Percentiles rank a stretch among this genome's conserved stretches.
Conservation (phyloP, 2,113 vertebrate genomes). For the Ciconia stormi region DNA sequence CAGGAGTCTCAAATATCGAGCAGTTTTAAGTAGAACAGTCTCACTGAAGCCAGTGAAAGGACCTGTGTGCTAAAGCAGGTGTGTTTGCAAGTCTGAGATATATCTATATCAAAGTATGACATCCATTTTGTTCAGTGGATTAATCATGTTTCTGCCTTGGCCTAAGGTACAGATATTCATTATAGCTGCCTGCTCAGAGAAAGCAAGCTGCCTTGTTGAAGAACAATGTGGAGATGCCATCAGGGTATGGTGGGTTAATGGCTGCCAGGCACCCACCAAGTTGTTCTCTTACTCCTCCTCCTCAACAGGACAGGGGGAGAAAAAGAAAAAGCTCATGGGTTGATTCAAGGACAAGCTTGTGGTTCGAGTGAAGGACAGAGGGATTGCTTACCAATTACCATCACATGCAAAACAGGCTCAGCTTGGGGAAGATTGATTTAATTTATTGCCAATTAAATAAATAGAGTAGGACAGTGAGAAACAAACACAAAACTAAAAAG, state of each 20-base stretch:
- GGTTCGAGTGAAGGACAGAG: neutral
- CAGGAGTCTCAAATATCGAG: neutral
- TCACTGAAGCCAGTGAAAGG: neutral
- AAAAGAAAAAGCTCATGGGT: neutral
- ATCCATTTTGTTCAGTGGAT: neutral
- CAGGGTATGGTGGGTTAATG: no score
- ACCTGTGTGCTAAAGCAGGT: neutral
- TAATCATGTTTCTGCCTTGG: neutral
- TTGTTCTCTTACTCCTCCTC: neutral
- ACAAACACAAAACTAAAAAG: neutral
- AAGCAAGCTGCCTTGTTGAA: neutral
- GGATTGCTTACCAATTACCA: neutral
- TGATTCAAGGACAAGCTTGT: neutral
- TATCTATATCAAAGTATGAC: neutral
- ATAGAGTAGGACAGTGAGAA: neutral
- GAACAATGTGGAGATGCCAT: neutral
- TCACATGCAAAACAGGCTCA: neutral
- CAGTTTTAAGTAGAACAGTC: neutral
- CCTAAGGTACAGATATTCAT: neutral
- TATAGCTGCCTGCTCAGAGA: neutral
- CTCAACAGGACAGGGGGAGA: neutral
- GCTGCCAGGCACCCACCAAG: neutral
- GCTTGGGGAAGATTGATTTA: neutral
- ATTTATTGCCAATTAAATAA: neutral
- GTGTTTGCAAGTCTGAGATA: neutral